Evolutionary conservation across 2,797 vertebrate genomes (phyloP).

Genomic region (Lepilemur ruficaudatus): DNA sequence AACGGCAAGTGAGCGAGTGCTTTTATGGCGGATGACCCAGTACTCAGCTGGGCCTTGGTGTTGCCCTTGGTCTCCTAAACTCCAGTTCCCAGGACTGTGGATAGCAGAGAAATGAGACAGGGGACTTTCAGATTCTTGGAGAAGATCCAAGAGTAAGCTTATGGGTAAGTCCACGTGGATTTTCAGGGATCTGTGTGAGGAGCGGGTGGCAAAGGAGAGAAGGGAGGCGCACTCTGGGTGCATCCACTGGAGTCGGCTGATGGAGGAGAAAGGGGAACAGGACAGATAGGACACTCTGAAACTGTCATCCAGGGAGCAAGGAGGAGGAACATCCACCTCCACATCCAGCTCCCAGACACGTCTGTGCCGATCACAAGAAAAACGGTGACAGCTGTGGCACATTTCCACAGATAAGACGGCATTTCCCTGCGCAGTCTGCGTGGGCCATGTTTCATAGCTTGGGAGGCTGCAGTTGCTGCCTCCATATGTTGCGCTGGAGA

Average conservation of each 20-base stretch:
- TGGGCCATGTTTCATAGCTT: not conserved
- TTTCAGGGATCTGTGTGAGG: not conserved
- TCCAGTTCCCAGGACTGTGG: not conserved
- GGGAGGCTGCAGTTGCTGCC: not conserved
- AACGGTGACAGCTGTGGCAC: accelerated
- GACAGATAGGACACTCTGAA: not conserved
- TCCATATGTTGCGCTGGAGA: not conserved
- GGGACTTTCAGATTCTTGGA: not conserved
- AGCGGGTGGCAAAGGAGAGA: accelerated
- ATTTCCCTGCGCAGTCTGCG: not conserved
- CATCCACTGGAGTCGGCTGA: not conserved
- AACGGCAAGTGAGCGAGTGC: accelerated
- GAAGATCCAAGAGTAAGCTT: not conserved
- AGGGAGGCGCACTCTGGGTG: accelerated
- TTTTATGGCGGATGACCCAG: accelerated
- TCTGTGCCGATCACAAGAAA: not conserved
- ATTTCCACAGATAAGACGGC: not conserved
- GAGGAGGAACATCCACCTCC: not conserved
- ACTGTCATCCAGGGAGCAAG: not conserved
- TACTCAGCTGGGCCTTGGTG: too few species aligned
- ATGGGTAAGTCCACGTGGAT: accelerated
- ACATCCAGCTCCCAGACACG: accelerated
- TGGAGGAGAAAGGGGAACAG: not conserved
- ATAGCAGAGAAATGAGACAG: not conserved
- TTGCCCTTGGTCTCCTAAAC: not conserved